Percentiles rank a stretch among this genome's conserved stretches.
Evolutionary conservation across 2,797 vertebrate genomes (phyloP).

Genomic region (Scyliorhinus canicula): DNA sequence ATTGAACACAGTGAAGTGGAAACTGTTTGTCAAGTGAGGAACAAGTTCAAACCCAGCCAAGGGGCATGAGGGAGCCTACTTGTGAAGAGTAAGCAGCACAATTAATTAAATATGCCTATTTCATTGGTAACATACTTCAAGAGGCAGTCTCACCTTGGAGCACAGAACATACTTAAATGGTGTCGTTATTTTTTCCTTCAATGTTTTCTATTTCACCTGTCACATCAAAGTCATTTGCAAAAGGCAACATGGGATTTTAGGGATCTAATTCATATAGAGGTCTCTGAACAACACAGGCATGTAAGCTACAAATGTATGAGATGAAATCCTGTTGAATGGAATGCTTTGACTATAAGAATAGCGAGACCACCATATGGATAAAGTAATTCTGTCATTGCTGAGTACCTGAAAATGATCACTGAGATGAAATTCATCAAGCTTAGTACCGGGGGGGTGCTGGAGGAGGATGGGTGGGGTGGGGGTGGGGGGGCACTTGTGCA

Average conservation of each 20-base stretch:
- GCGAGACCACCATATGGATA: not conserved
- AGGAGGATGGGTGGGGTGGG: too few species aligned
- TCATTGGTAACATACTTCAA: not conserved
- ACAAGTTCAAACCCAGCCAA: not conserved
- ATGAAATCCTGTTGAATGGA: not conserved
- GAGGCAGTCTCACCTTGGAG: not conserved
- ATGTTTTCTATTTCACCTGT: not conserved
- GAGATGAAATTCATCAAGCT: not conserved
- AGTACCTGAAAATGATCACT: not conserved
- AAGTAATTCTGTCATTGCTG: not conserved
- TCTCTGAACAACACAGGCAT: not conserved
- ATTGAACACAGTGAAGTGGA: not conserved
- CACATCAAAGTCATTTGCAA: not conserved
- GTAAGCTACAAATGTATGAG: not conserved
- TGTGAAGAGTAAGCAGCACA: not conserved
- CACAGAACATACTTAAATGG: not conserved
- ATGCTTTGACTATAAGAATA: not conserved
- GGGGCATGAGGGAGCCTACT: not conserved
- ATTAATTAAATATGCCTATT: not conserved
- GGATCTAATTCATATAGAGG: not conserved
- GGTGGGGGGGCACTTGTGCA: not conserved
- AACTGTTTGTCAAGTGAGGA: not conserved
- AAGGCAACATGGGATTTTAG: not conserved
- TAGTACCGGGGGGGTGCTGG: too few species aligned
- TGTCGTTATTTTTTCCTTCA: not conserved